These are phyloP conservation scores for Nebria salina DNA, from an alignment of 2,888 invertebrate species.

Conservation along the genomic window DNA sequence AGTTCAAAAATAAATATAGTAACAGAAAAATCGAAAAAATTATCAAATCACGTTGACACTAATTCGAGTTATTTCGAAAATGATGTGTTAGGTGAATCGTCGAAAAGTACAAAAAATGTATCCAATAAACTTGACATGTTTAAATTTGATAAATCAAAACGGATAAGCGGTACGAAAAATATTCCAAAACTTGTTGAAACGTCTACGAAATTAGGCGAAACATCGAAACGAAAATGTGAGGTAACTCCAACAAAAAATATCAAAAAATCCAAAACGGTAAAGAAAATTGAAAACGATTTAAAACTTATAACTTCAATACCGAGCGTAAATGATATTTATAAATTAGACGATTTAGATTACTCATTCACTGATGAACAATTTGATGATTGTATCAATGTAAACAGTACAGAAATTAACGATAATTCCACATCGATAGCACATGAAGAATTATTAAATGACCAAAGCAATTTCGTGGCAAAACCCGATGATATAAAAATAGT, in stretches of 20 bases:
- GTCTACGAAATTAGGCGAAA: conserved; percentile 24
- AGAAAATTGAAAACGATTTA: conserved; percentile 50
- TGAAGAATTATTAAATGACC: neutral
- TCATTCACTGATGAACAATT: conserved; percentile 18
- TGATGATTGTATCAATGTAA: neutral
- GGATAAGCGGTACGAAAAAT: neutral
- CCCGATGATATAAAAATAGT: neutral
- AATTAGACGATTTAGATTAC: conserved; percentile 48
- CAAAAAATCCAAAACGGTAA: conserved; percentile 40
- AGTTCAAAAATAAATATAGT: neutral
- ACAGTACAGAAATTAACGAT: neutral
- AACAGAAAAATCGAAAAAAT: too few relatives aligned
- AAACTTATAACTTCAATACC: conserved; percentile 53
- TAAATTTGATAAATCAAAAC: conserved; percentile 18
- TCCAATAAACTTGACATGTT: conserved; percentile 29
- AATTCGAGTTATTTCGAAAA: neutral
- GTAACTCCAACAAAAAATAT: conserved; percentile 48
- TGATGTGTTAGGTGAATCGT: neutral
- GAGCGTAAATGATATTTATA: conserved; percentile 54
- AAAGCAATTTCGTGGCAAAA: neutral
- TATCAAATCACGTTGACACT: too few relatives aligned
- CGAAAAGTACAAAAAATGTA: neutral
- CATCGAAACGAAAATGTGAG: conserved; percentile 51
- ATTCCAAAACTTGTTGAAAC: conserved; percentile 26
- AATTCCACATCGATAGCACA: neutral